Percentiles rank a stretch among this genome's conserved stretches.
These are phyloP conservation scores for Brachionus sp. DNA, from an alignment of 1,140 invertebrate genomes.

Conservation along the genomic window DNA sequence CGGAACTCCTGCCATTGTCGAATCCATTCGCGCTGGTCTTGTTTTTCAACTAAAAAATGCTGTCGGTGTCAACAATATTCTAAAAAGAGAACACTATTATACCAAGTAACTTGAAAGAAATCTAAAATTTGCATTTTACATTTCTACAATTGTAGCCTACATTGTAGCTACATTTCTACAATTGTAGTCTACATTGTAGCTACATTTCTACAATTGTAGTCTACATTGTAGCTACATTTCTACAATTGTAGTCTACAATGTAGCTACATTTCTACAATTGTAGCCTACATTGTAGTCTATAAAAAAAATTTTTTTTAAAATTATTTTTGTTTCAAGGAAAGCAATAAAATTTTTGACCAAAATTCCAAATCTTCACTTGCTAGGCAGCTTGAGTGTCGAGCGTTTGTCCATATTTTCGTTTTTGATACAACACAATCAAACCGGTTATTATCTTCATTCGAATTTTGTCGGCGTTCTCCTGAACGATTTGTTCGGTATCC, in stretches of 20 bases:
- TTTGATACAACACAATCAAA: conserved; percentile 70
- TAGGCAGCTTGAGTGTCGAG: conserved; percentile 69
- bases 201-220: not conserved
- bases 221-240: not conserved
- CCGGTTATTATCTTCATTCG: conserved; percentile 15
- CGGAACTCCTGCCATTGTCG: conserved; percentile 76
- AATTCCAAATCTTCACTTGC: conserved; percentile 54
- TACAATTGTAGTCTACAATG: not conserved
- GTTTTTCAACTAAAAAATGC: conserved; percentile 80
- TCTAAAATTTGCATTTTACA: not conserved
- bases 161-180: not conserved
- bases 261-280: not conserved
- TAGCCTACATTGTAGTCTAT: not conserved
- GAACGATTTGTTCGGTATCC: conserved; percentile 46
- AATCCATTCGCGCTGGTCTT: conserved; percentile 76
- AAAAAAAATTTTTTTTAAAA: not conserved
- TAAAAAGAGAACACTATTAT: conserved; percentile 66
- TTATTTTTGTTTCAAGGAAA: conserved; percentile 1
- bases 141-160: not conserved
- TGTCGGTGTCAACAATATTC: conserved; percentile 68
- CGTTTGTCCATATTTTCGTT: conserved; percentile 80
- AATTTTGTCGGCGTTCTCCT: conserved; percentile 36
- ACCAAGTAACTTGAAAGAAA: too few relatives aligned
- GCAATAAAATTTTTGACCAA: conserved; percentile 18
- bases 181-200: too few relatives aligned